phyloP scores from a whole-genome alignment of 2,888 invertebrate genomes.

The Epinotia nisella region DNA sequence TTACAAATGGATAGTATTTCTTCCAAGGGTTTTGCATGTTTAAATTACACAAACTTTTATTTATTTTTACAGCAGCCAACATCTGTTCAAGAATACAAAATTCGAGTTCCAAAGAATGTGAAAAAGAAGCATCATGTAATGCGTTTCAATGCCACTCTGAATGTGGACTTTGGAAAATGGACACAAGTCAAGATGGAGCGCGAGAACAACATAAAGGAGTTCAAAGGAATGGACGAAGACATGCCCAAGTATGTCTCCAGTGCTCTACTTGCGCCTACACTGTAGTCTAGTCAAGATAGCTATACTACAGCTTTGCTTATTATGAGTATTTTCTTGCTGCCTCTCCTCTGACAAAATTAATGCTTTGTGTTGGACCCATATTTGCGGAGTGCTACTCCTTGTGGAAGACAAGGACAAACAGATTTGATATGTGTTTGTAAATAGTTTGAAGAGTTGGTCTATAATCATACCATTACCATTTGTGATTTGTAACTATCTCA shows the following conservation, averaged over 20 bases:
- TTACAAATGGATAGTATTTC: neutral
- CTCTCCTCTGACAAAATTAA: too few relatives aligned
- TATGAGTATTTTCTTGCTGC: too few relatives aligned
- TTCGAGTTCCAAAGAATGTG: constrained; percentile 91
- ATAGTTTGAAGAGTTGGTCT: too few relatives aligned
- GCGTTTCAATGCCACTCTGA: constrained; percentile 94
- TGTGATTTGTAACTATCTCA: too few relatives aligned
- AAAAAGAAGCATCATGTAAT: constrained; percentile 95
- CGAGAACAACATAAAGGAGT: constrained; percentile 97
- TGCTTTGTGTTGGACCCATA: too few relatives aligned
- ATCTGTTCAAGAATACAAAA: constrained; percentile 90
- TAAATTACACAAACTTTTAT: neutral
- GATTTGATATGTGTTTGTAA: too few relatives aligned
- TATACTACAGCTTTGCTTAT: too few relatives aligned
- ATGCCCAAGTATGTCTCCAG: constrained; percentile 90
- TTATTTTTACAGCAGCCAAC: constrained; percentile 49
- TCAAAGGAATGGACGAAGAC: constrained; percentile 93
- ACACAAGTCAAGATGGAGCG: constrained; percentile 95
- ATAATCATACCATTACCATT: too few relatives aligned
- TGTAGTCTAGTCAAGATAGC: neutral
- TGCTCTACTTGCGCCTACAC: neutral
- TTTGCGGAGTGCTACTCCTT: too few relatives aligned
- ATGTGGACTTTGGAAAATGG: constrained; percentile 95
- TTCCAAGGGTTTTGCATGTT: too few relatives aligned
- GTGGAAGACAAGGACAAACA: too few relatives aligned